A percentile compares a stretch with the other conserved stretches of the same genome.
phyloP scores from a whole-genome alignment of 2,113 vertebrate genomes.

The Opisthocomus hoazin region DNA sequence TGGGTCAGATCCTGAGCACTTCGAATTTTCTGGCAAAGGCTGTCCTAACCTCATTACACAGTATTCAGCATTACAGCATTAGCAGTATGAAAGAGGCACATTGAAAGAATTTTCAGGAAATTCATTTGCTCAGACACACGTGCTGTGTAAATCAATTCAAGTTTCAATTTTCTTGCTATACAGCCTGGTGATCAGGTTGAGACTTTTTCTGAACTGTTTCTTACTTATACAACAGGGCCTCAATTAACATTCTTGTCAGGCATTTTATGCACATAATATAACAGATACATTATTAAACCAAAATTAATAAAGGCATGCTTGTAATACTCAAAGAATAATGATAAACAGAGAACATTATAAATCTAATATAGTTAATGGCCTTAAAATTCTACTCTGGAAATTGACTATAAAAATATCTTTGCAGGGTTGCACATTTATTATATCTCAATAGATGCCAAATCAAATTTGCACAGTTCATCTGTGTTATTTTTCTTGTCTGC shows the following conservation, averaged over 20 bases:
- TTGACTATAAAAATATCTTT: conserved; percentile 35
- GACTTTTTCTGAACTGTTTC: neutral
- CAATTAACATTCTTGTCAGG: neutral
- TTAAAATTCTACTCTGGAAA: conserved; percentile 39
- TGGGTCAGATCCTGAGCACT: neutral
- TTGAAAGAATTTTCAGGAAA: neutral
- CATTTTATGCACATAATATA: neutral
- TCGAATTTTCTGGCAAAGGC: neutral
- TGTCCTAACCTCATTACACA: neutral
- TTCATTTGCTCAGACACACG: neutral
- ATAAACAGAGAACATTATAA: conserved; percentile 28
- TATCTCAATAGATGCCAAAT: conserved; percentile 14
- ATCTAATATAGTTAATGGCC: conserved; percentile 19
- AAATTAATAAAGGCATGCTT: conserved; percentile 22
- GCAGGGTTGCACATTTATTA: conserved; percentile 22
- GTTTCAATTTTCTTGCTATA: neutral
- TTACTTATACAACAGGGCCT: neutral
- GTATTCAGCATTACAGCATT: neutral
- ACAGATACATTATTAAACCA: conserved; percentile 11
- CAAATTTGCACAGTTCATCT: conserved; percentile 16
- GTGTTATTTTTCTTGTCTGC: conserved; percentile 7
- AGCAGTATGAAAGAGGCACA: neutral
- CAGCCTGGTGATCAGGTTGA: neutral
- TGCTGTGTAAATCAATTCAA: neutral
- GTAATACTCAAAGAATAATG: conserved; percentile 20